phyloP scores from a whole-genome alignment of 1,140 invertebrate genomes.

The Aphelenchoides fujianensis region DNA sequence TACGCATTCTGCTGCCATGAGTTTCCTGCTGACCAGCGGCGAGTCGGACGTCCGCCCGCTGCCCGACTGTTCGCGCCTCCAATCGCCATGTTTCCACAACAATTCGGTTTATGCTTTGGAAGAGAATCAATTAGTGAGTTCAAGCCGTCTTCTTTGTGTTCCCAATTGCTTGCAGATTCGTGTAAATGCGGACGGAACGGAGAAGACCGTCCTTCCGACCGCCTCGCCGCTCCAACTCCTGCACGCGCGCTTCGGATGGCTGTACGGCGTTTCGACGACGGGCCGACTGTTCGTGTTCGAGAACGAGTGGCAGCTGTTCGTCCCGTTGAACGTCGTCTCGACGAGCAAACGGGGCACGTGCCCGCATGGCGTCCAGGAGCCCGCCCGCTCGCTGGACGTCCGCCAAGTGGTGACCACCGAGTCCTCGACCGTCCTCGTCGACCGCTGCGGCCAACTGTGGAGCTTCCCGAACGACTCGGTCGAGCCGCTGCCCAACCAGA shows the following conservation, averaged over 20 bases:
- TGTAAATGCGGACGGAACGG: background rate
- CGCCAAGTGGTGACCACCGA: slow-evolving; percentile 1
- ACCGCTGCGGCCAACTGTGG: background rate
- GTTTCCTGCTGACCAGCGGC: too few relatives aligned
- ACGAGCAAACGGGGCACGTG: background rate
- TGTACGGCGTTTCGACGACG: background rate
- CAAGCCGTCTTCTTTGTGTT: background rate
- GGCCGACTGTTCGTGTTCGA: background rate
- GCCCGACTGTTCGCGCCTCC: too few relatives aligned
- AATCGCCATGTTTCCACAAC: background rate
- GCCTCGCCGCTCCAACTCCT: background rate
- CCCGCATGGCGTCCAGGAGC: background rate
- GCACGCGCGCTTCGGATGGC: background rate
- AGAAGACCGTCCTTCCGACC: background rate
- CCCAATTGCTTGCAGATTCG: background rate
- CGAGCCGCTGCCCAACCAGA: background rate
- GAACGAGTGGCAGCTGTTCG: background rate
- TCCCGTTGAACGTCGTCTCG: background rate
- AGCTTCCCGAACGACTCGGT: background rate
- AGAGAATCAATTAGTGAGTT: background rate
- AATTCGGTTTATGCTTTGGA: background rate
- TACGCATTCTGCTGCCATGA: too few relatives aligned
- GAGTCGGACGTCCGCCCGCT: too few relatives aligned
- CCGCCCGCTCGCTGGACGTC: background rate
- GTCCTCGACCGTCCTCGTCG: background rate